A percentile compares a stretch with the other conserved stretches of the same genome.
These are phyloP conservation scores for Dasypus novemcinctus DNA, from an alignment of 2,113 vertebrate genomes.

Conservation along the genomic window DNA sequence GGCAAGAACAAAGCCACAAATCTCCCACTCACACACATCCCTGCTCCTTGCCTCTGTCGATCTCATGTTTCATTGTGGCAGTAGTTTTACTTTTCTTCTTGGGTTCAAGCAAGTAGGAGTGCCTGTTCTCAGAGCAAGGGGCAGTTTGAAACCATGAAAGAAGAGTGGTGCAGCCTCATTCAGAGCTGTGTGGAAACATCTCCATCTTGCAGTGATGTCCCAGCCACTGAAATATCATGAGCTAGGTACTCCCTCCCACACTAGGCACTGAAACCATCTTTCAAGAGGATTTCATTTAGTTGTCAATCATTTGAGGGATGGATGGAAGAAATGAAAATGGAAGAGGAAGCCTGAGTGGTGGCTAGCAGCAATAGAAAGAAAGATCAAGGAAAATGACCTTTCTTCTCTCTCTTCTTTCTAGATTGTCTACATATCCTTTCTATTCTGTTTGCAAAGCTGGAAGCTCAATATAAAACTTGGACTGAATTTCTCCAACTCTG, in stretches of 20 bases:
- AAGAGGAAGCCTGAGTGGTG: neutral
- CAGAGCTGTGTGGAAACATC: neutral
- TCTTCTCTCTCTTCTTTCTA: neutral
- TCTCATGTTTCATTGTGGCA: neutral
- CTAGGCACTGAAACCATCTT: slow-evolving; percentile 14
- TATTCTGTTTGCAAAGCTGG: neutral
- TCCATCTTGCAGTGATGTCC: neutral
- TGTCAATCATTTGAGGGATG: slow-evolving; percentile 32
- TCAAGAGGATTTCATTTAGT: slow-evolving; percentile 58
- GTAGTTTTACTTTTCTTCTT: neutral
- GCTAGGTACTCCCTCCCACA: neutral
- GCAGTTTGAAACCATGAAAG: neutral
- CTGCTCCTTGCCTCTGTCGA: neutral
- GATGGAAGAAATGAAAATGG: neutral
- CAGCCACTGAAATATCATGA: neutral
- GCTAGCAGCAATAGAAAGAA: neutral
- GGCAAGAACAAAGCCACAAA: neutral
- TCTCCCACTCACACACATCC: neutral
- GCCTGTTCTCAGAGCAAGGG: neutral
- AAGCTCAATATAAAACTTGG: neutral
- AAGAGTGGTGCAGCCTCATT: neutral
- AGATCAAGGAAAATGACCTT: slow-evolving; percentile 3
- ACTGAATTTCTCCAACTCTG: neutral
- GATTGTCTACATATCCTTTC: neutral
- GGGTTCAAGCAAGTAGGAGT: neutral